phyloP scores from a whole-genome alignment of 2,888 invertebrate species.

The Frankliniella intonsa region DNA sequence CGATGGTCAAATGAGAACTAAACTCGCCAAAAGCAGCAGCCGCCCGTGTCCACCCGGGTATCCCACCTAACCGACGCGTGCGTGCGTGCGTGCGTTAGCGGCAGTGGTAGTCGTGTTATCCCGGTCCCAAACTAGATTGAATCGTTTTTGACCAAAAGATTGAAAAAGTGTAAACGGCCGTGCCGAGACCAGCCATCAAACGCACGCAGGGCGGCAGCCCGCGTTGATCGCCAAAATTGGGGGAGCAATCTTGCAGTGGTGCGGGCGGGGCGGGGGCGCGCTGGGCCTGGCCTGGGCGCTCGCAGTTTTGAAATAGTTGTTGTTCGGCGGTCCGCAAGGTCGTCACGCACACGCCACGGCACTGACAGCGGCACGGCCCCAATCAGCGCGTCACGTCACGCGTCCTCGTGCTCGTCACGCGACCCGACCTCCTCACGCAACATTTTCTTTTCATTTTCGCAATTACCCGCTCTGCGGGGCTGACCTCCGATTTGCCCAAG shows the following conservation, averaged over 20 bases:
- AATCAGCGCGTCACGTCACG: slow-evolving; percentile 3
- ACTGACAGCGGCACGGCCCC: background rate
- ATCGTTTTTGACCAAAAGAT: too few species aligned
- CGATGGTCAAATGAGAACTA: too few species aligned
- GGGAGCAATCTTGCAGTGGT: background rate
- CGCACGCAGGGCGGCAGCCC: background rate
- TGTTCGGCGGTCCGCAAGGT: background rate
- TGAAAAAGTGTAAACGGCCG: too few species aligned
- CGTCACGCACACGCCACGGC: background rate
- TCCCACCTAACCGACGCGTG: too few species aligned
- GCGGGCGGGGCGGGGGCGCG: background rate
- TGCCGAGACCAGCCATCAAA: too few species aligned
- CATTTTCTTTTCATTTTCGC: slow-evolving; percentile 25
- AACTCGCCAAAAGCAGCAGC: too few species aligned
- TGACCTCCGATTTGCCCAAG: background rate
- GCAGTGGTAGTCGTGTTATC: too few species aligned
- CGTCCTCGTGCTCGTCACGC: slow-evolving; percentile 5
- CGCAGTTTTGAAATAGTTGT: too few species aligned
- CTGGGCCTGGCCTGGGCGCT: background rate
- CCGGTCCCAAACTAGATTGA: too few species aligned
- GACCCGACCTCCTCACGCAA: background rate
- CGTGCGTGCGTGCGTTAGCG: too few species aligned
- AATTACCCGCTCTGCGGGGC: background rate
- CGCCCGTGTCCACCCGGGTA: too few species aligned
- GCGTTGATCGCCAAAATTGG: background rate